Conservation (phyloP, 2,797 vertebrate genomes). For the Anguilla pacifica region DNA sequence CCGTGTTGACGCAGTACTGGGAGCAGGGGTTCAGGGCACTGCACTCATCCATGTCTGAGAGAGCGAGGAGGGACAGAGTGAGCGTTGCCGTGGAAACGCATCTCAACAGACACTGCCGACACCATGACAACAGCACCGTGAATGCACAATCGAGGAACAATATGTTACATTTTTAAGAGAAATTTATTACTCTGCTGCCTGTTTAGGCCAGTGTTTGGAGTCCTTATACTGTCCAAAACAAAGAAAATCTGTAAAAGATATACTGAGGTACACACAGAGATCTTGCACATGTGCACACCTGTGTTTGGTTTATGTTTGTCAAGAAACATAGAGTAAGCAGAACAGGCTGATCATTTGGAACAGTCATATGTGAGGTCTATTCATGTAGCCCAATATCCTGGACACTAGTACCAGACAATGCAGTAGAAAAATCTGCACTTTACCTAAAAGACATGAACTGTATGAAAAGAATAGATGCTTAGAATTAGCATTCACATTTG, state of each 20-base stretch:
- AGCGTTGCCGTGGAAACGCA: neutral
- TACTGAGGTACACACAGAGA: neutral
- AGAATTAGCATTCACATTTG: neutral
- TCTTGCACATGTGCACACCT: neutral
- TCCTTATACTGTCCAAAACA: neutral
- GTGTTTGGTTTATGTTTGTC: neutral
- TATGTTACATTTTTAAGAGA: neutral
- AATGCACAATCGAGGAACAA: neutral
- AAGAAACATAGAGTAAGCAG: neutral
- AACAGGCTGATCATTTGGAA: neutral
- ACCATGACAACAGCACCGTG: neutral
- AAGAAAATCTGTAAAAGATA: neutral
- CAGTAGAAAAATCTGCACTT: neutral
- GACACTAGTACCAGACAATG: neutral
- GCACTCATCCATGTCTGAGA: conserved; percentile 86
- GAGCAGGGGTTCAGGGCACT: conserved; percentile 64
- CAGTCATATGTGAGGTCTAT: neutral
- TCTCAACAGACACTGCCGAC: neutral
- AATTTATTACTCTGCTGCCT: conserved; percentile 9
- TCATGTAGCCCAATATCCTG: neutral
- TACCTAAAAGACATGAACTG: neutral
- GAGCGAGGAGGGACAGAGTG: neutral
- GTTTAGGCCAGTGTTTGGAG: neutral
- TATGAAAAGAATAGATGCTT: neutral
- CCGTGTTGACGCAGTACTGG: conserved; percentile 80